These are phyloP conservation scores for Benthosema pterotum DNA, from an alignment of 2,797 vertebrate species.

Conservation along the genomic window DNA sequence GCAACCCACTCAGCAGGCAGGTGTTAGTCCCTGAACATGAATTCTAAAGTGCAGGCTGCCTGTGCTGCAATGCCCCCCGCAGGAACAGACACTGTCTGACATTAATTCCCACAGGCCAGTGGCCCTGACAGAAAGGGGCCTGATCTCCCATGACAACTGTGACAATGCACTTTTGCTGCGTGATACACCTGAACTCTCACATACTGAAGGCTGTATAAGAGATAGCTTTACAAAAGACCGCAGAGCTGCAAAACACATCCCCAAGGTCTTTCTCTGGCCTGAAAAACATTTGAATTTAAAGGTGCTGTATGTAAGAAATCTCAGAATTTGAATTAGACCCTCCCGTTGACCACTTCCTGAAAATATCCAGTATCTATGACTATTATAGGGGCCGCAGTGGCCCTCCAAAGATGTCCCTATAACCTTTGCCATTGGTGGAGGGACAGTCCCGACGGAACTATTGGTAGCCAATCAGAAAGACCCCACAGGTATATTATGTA, in stretches of 20 bases:
- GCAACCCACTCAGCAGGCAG: conserved; percentile 42
- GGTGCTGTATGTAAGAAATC: no score
- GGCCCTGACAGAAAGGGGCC: conserved; percentile 40
- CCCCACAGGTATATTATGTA: no score
- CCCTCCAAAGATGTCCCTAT: no score
- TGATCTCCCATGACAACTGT: conserved; percentile 30
- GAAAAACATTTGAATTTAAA: neutral
- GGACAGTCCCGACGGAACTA: no score
- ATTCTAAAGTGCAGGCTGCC: conserved; percentile 55
- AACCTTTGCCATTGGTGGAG: no score
- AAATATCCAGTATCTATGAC: no score
- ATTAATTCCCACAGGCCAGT: conserved; percentile 22
- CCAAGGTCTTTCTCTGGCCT: conserved; percentile 39
- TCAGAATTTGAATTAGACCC: no score
- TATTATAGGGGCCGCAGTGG: no score
- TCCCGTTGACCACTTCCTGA: no score
- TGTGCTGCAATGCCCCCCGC: conserved; percentile 24
- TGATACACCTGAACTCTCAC: conserved; percentile 25
- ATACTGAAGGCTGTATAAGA: conserved; percentile 18
- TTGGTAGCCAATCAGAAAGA: no score
- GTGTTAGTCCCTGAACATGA: conserved; percentile 53
- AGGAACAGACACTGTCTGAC: conserved; percentile 38
- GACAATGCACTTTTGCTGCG: conserved; percentile 40
- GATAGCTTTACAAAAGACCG: conserved; percentile 50
- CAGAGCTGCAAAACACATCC: conserved; percentile 31